Conservation (phyloP, 2,888 invertebrate genomes). For the Hanleya hanleyi region DNA sequence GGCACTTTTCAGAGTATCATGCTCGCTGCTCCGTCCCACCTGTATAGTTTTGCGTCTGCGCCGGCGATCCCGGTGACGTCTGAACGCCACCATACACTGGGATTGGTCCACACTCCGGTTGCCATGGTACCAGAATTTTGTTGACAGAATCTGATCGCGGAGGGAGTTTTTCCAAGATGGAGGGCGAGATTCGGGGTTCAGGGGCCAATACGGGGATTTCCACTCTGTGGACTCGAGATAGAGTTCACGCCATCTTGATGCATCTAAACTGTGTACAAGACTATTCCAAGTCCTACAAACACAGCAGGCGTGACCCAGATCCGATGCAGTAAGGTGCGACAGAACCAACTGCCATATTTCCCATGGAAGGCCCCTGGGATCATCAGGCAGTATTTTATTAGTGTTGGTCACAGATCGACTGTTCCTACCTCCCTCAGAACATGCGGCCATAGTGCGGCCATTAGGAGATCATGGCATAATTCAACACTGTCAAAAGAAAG, state of each 20-base stretch:
- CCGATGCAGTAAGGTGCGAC: constrained; percentile 52
- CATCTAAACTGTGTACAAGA: constrained; percentile 57
- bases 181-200: constrained; percentile 53
- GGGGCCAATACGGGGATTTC: constrained; percentile 66
- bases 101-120: constrained; percentile 37
- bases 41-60: constrained; percentile 52
- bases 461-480: too few relatives aligned
- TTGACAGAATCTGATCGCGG: constrained; percentile 54
- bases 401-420: neutral
- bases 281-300: constrained; percentile 66
- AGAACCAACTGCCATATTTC: constrained; percentile 67
- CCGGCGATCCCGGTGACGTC: constrained; percentile 44
- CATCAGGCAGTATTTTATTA: neutral
- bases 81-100: constrained; percentile 52
- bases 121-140: constrained; percentile 54
- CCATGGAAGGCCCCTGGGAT: constrained; percentile 51
- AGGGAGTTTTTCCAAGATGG: constrained; percentile 61
- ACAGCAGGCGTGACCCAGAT: constrained; percentile 56
- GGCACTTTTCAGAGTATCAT: constrained; percentile 58
- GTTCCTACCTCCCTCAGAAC: neutral
- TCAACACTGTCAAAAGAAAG: too few relatives aligned
- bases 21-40: constrained; percentile 58
- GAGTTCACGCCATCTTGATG: constrained; percentile 58
- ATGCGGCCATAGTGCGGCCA: too few relatives aligned
- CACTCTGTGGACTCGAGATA: constrained; percentile 57